Evolutionary conservation across 1,140 invertebrate genomes (phyloP).

Genomic region (Habropoda laboriosa): DNA sequence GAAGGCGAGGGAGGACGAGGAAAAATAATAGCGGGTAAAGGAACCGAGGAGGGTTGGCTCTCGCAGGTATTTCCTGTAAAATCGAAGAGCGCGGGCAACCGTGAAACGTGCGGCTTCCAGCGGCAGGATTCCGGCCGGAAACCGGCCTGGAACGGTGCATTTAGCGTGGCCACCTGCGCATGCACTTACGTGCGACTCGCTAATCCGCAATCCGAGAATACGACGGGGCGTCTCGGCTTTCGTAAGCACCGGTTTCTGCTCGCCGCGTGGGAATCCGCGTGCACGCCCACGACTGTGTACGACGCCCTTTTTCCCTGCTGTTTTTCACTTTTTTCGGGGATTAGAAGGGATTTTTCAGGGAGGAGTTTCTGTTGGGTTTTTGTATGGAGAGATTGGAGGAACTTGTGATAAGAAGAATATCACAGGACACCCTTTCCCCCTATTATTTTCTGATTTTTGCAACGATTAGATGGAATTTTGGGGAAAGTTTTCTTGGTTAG

Average conservation of each 20-base stretch:
- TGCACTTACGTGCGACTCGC: slow-evolving; percentile 11
- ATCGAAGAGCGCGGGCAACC: slow-evolving; percentile 13
- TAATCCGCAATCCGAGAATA: slow-evolving; percentile 25
- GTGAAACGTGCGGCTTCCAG: slow-evolving; percentile 6
- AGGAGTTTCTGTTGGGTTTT: too few relatives aligned
- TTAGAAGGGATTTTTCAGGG: too few relatives aligned
- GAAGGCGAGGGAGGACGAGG: too few relatives aligned
- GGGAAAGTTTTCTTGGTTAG: too few relatives aligned
- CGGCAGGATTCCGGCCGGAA: background rate
- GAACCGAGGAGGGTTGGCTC: background rate
- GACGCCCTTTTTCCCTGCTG: background rate
- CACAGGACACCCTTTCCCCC: too few relatives aligned
- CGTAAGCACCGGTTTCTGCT: slow-evolving; percentile 47
- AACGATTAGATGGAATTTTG: too few relatives aligned
- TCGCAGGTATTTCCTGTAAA: too few relatives aligned
- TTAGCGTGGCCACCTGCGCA: slow-evolving; percentile 21
- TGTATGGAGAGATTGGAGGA: too few relatives aligned
- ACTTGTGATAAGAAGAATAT: too few relatives aligned
- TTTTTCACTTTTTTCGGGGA: background rate
- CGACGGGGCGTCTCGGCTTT: slow-evolving; percentile 50
- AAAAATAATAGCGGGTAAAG: slow-evolving; percentile 17
- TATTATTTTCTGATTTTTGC: too few relatives aligned
- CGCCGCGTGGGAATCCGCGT: slow-evolving; percentile 50
- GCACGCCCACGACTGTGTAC: slow-evolving; percentile 20
- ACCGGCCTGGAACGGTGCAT: background rate